Evolutionary conservation across 2,888 invertebrate species (phyloP), one percentile per base, ranked within the genome.

Genomic region (Apamea epomidion): DNA sequence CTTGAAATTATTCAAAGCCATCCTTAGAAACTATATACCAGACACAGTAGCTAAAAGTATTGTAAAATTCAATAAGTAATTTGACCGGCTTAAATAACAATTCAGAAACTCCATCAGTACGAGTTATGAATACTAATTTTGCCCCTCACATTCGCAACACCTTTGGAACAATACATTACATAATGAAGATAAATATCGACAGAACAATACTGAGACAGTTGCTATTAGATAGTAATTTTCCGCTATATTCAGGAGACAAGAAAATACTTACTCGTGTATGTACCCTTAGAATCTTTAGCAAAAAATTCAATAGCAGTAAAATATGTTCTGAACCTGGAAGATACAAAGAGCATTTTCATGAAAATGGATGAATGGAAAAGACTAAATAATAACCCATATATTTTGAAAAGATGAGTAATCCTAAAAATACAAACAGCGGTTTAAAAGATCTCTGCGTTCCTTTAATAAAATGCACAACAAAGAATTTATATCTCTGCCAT

Each of bases 111-210:
- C 8, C 4, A 25, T 6, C 37, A 54, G n/a, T 62, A 42, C 65
- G 29, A 65, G 81, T 71, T 80, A 37, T 86, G 87, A 78, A 84
- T 84, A 84, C 67, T 74, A 74, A 84, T 78, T 83, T 74, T 0
- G 51, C 71, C 5, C 45, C 58, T 73, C 51, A 45, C 48, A 76
- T 76, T 87, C 54, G 72, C 79, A 83, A 64, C 42, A 32, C 48
- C 64, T 69, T 73, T 18, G 45, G 51, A 87, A 84, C 87, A 87
- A 84, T 84, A 78, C 71, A 64, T 83, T 78, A 84, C n/a, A 74
- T 74, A 83, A 77, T 25, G 29, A 74, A 64, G 51, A 84, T 76
- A 70, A 60, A 48, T 70, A 83, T 54, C 29, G 37, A 67, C 21
- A 73, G 73, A 74, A 76, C 64, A 73, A 81, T 72, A 70, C 72